phyloP scores from a whole-genome alignment of 1,140 invertebrate genomes.

The Panagrolaimus sp. region DNA sequence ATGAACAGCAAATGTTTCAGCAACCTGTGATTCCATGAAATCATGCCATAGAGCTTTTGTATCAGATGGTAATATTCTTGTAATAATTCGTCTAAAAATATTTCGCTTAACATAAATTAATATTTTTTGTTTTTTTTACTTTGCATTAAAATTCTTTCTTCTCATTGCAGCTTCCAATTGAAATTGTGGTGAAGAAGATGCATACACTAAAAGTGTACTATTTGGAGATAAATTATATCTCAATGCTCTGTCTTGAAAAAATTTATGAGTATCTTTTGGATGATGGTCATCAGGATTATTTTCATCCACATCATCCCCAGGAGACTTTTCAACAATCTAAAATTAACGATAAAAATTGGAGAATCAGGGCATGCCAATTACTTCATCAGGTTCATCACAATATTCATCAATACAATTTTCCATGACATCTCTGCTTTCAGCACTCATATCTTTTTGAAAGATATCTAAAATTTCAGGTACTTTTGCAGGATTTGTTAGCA shows the following conservation, averaged over 20 bases:
- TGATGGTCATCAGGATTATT: not conserved
- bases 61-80: not conserved
- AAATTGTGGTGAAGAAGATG: not conserved
- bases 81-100: not conserved
- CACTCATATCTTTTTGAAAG: constrained; percentile 14
- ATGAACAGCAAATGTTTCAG: constrained; percentile 8
- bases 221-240: constrained; percentile 8
- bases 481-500: constrained; percentile 11
- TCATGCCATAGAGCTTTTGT: constrained; percentile 2
- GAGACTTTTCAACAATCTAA: not conserved
- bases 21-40: constrained; percentile 7
- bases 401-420: constrained; percentile 6
- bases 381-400: constrained; percentile 15
- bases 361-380: not conserved
- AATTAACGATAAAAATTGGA: not conserved
- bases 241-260: constrained; percentile 14
- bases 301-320: not conserved
- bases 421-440: not conserved
- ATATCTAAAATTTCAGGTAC: constrained; percentile 12
- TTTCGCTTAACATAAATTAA: not conserved
- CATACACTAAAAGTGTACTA: constrained; percentile 8
- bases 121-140: not conserved
- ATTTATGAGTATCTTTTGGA: not conserved
- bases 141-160: not conserved
- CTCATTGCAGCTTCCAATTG: constrained; percentile 6